Conservation (phyloP, 1,140 invertebrate genomes). For the Thereuonema tuberculata region DNA sequence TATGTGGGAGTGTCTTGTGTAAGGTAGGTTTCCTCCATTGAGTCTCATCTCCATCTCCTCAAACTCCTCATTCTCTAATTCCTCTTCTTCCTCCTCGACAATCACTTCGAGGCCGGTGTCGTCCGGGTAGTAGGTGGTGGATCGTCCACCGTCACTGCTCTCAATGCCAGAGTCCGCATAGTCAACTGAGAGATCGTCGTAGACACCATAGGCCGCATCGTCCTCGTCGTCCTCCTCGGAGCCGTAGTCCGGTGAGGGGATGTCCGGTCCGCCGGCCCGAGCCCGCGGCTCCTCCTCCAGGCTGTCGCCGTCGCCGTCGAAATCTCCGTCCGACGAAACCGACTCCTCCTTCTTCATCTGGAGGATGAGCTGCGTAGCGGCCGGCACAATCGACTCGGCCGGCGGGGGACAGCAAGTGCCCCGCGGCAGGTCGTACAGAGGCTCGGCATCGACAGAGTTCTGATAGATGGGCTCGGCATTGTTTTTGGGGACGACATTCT, state of each 20-base stretch:
- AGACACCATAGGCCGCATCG: constrained; percentile 10
- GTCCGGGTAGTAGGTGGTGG: constrained; percentile 15
- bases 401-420: too few species aligned
- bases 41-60: too few species aligned
- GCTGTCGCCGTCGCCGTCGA: neutral
- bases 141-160: constrained; percentile 12
- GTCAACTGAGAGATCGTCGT: constrained; percentile 8
- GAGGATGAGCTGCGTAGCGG: neutral
- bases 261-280: constrained; percentile 3
- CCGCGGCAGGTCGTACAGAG: neutral
- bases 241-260: constrained; percentile 18
- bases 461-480: neutral
- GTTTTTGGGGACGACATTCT: neutral
- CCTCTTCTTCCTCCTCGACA: constrained; percentile 14
- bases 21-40: too few species aligned
- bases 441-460: neutral
- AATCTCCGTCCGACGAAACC: neutral
- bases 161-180: constrained; percentile 11
- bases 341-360: neutral
- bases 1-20: too few species aligned
- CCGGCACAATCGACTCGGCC: neutral
- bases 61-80: constrained; percentile 16
- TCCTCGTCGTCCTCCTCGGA: constrained; percentile 15
- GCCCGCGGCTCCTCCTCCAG: neutral
- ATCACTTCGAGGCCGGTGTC: neutral